Conservation (phyloP, 2,888 invertebrate species). For the Tachina grossa region DNA sequence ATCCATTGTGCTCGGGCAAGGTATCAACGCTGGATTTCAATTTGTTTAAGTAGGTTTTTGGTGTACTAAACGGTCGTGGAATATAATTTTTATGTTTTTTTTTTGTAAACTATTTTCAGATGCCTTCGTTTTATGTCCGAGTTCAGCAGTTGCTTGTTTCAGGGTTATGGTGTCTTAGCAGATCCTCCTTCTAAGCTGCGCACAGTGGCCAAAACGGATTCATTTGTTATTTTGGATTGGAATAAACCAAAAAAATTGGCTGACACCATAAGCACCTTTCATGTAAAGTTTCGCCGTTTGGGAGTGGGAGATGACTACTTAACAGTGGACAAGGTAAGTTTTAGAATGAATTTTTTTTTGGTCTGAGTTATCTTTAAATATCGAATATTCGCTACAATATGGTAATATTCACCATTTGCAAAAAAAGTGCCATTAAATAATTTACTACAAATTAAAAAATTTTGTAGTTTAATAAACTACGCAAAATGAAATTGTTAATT, state of each 20-base stretch:
- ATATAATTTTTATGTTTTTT: neutral
- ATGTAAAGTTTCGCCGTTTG: slow-evolving; percentile 85
- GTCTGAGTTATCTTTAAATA: too few relatives aligned
- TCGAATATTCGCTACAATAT: too few relatives aligned
- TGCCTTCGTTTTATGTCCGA: slow-evolving; percentile 92
- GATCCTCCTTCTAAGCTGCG: slow-evolving; percentile 88
- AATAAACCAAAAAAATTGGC: slow-evolving; percentile 87
- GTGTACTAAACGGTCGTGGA: neutral
- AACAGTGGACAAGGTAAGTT: slow-evolving; percentile 83
- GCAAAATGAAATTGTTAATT: too few relatives aligned
- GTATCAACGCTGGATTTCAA: slow-evolving; percentile 90
- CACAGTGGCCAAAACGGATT: slow-evolving; percentile 89
- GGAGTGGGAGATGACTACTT: slow-evolving; percentile 85
- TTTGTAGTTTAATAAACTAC: too few relatives aligned
- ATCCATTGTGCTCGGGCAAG: slow-evolving; percentile 91
- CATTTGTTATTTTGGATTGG: slow-evolving; percentile 92
- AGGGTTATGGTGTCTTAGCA: slow-evolving; percentile 92
- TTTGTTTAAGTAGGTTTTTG: slow-evolving; percentile 89
- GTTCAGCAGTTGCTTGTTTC: slow-evolving; percentile 91
- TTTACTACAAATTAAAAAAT: too few relatives aligned
- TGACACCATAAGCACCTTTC: slow-evolving; percentile 88
- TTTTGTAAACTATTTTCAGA: slow-evolving; percentile 79
- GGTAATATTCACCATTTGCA: too few relatives aligned
- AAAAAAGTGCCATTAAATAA: too few relatives aligned
- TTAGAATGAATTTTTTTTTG: neutral